These are phyloP conservation scores for Phalacrocorax brasilianus DNA, from an alignment of 2,113 vertebrate genomes.

Conservation along the genomic window DNA sequence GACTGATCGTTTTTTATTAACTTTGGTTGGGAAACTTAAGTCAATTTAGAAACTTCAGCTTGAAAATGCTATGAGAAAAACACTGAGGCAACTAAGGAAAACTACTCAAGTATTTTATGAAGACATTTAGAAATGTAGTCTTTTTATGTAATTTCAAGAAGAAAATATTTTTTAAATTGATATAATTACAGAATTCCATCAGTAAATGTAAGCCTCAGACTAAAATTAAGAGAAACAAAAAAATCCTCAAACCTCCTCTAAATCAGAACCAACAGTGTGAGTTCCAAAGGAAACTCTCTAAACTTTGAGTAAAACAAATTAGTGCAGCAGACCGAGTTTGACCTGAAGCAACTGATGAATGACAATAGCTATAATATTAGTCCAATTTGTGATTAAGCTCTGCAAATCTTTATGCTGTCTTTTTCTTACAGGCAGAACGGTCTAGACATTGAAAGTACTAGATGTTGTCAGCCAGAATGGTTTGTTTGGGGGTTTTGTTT, in stretches of 20 bases:
- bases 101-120: not conserved
- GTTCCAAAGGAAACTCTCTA: not conserved
- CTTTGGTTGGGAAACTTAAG: not conserved
- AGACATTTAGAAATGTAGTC: not conserved
- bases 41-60: not conserved
- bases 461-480: not conserved
- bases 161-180: not conserved
- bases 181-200: not conserved
- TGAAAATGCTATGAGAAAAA: not conserved
- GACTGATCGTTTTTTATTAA: not conserved
- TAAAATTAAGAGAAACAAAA: not conserved
- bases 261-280: not conserved
- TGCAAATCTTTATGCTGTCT: not conserved
- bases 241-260: not conserved
- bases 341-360: not conserved
- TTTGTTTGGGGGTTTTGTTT: not conserved
- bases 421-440: not conserved
- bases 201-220: not conserved
- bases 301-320: not conserved
- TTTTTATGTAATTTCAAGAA: not conserved
- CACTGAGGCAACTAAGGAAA: not conserved
- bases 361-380: not conserved
- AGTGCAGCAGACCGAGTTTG: not conserved
- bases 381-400: not conserved
- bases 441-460: rapidly evolving